Evolutionary conservation across 2,113 vertebrate species (phyloP).

Genomic region (Cottus gobio): DNA sequence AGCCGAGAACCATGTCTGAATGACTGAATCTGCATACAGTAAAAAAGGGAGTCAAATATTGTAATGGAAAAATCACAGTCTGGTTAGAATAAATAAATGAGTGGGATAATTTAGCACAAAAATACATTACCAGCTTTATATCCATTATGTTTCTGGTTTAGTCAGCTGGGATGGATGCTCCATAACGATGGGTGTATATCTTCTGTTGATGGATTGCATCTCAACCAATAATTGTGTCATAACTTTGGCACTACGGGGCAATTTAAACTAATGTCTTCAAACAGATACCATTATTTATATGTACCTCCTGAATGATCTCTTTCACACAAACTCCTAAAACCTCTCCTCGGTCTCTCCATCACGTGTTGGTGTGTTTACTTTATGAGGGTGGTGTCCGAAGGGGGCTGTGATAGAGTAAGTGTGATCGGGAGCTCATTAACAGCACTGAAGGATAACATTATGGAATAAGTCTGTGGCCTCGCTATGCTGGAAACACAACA

Average conservation of each 20-base stretch:
- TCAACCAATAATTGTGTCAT: slow-evolving; percentile 10
- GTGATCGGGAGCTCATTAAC: slow-evolving; percentile 51
- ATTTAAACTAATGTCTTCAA: slow-evolving; percentile 20
- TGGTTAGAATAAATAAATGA: not conserved
- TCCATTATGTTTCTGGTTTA: not conserved
- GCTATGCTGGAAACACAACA: slow-evolving; percentile 26
- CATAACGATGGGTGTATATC: not conserved
- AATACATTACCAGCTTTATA: not conserved
- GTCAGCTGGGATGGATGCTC: not conserved
- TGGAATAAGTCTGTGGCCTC: slow-evolving; percentile 31
- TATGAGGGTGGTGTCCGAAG: slow-evolving; percentile 30
- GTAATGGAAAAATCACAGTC: not conserved
- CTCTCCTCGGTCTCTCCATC: slow-evolving; percentile 6
- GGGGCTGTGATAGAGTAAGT: slow-evolving; percentile 30
- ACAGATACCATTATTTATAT: slow-evolving; percentile 2
- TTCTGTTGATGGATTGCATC: not conserved
- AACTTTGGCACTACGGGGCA: not conserved
- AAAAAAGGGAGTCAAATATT: not conserved
- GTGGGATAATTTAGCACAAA: not conserved
- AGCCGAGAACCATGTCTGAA: not conserved
- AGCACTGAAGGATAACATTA: slow-evolving; percentile 22
- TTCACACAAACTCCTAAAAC: slow-evolving; percentile 22
- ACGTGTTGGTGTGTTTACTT: slow-evolving; percentile 20
- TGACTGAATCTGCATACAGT: not conserved
- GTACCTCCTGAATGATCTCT: slow-evolving; percentile 22